A percentile compares a stretch with the other conserved stretches of the same genome.
phyloP scores from a whole-genome alignment of 2,888 invertebrate genomes.

The Bembecia ichneumoniformis region DNA sequence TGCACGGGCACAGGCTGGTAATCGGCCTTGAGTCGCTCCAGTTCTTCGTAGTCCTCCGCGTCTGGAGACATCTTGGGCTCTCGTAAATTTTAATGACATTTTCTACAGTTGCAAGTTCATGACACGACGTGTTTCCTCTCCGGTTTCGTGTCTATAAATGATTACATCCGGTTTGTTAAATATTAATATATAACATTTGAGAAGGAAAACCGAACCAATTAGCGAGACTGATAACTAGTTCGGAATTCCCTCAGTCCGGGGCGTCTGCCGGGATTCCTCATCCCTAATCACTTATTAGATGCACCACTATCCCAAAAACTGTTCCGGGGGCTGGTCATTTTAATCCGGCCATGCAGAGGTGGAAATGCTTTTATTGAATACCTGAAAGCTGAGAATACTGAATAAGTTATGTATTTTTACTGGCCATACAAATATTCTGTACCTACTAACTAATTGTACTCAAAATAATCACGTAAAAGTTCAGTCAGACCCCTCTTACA shows the following conservation, averaged over 20 bases:
- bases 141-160: not conserved
- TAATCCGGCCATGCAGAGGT: too few species aligned
- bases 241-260: not conserved
- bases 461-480: too few species aligned
- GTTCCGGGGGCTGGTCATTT: too few species aligned
- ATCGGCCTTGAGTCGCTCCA: conserved; percentile 2
- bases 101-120: not conserved
- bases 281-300: too few species aligned
- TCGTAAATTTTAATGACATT: not conserved
- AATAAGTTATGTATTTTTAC: too few species aligned
- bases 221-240: not conserved
- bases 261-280: not conserved
- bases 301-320: too few species aligned
- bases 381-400: too few species aligned
- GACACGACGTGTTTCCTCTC: not conserved
- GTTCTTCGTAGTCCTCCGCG: conserved; percentile 4
- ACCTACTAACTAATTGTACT: too few species aligned
- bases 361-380: too few species aligned
- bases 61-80: conserved; percentile 7
- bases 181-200: not conserved
- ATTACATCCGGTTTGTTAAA: not conserved
- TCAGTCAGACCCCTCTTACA: too few species aligned
- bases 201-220: not conserved
- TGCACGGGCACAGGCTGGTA: conserved; percentile 17
- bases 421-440: too few species aligned